These are phyloP conservation scores for Lymantria dispar DNA, from an alignment of 2,888 invertebrate genomes.

Conservation along the genomic window DNA sequence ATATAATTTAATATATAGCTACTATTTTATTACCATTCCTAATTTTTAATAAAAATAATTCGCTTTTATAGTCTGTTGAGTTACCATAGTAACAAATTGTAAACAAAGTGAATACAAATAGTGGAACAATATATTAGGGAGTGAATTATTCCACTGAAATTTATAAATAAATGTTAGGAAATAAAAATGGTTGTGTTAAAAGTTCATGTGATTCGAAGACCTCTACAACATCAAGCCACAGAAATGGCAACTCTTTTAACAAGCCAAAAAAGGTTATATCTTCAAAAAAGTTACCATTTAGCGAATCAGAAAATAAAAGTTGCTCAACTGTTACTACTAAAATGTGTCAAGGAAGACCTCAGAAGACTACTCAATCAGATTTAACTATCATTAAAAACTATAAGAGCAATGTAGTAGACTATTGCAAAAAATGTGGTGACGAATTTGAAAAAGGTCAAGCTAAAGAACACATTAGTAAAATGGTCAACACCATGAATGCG, in stretches of 20 bases:
- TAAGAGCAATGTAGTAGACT: conserved; percentile 21
- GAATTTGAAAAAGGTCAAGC: conserved; percentile 4
- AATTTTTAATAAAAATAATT: background rate
- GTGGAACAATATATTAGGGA: too few species aligned
- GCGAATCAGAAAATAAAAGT: conserved; percentile 43
- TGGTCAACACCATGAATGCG: conserved; percentile 16
- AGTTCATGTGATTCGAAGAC: conserved; percentile 13
- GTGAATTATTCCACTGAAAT: background rate
- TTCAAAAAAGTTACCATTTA: conserved; percentile 38
- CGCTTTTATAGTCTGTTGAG: background rate
- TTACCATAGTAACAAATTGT: conserved; percentile 8
- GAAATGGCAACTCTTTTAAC: conserved; percentile 13
- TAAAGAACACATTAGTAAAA: conserved; percentile 7
- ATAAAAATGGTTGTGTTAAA: conserved; percentile 18
- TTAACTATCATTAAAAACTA: conserved; percentile 32
- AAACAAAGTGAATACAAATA: background rate
- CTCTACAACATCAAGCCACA: conserved; percentile 13
- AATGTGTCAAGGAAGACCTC: conserved; percentile 28
- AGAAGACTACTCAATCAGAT: conserved; percentile 61
- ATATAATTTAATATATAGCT: background rate
- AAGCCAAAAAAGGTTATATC: conserved; percentile 45
- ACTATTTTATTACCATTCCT: background rate
- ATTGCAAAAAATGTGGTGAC: conserved; percentile 58
- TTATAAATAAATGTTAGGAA: conserved; percentile 11
- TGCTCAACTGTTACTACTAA: conserved; percentile 39